Conservation (phyloP, 2,113 vertebrate species). For the Trogon melanurus region DNA sequence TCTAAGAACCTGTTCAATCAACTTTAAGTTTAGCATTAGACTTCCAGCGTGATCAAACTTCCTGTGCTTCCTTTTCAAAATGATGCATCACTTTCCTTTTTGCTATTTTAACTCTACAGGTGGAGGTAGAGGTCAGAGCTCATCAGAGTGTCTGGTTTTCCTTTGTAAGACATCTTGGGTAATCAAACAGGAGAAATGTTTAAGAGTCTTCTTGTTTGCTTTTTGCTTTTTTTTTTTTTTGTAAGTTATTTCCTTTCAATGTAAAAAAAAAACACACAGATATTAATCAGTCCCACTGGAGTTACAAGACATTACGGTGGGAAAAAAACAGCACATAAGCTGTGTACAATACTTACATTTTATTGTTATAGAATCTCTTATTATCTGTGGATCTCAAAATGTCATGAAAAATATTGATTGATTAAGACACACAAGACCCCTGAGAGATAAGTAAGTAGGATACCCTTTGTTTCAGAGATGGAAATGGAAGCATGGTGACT, state of each 20-base stretch:
- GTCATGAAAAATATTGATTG: conserved; percentile 20
- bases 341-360: background rate
- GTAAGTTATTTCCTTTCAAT: background rate
- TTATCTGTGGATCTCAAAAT: conserved; percentile 21
- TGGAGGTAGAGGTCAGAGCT: background rate
- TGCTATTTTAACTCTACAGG: background rate
- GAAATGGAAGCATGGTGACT: background rate
- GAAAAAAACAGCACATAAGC: background rate
- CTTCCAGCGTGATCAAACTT: background rate
- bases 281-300: background rate
- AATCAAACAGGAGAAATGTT: background rate
- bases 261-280: background rate
- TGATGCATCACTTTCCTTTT: background rate
- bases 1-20: background rate
- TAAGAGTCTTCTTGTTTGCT: background rate
- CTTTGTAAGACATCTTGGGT: background rate
- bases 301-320: background rate
- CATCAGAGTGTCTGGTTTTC: background rate
- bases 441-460: background rate
- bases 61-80: background rate
- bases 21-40: background rate
- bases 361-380: background rate
- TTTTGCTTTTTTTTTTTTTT: background rate
- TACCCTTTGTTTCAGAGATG: background rate
- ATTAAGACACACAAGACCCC: conserved; percentile 1